Base-by-base conservation (phyloP, 1,140 invertebrate species). In the Leptinotarsa defecta region DNA sequence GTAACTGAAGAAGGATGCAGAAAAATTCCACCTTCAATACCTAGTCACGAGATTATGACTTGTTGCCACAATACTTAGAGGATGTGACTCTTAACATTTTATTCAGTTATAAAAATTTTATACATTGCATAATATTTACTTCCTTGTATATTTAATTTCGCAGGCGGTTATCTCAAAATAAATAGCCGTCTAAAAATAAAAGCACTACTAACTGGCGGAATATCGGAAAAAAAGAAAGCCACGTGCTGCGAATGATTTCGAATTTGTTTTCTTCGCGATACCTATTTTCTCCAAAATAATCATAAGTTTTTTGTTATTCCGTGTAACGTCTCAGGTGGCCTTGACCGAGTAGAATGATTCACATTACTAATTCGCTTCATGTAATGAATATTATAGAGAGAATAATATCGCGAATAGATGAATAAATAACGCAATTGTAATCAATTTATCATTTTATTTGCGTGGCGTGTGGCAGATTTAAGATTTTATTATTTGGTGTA, bases 1-100 rank as follows among this genome's bases (percentile, higher is more conserved):
- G 67, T 68, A 68, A 68, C 67, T 17, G 24, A 43, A 68, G 34
- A 68, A 68, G 67, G 43, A 68, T 68, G 67, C 67, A 68, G 67
- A 68, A 68, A 57, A 68, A 68, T 68, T 68, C 67, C 67, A 48
- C 67, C 24, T 24, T 68, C n/a, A 43, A 15, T 68, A 48, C 43
- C n/a, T 68, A 43, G 67, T 68, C 67, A 68, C 67, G 67, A 68
- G 67, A 68, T 68, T 19, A 27, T 65, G 52, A 57, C 15, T 57
- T 57, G 52, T 57, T 57, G 52, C 52, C 52, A 57, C 52, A 57
- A 57, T 57, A 57, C n/a, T 57, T 17, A 19, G n/a, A 57, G 52
- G 52, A 57, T 57, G 52, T 57, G 52, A 57, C 52, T 57, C 17
- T 57, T 17, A 57, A 15, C n/a, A 57, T 57, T 57, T 57, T 5